Evolutionary conservation across 2,113 vertebrate species (phyloP), one percentile per base, ranked within the genome.

Genomic region (Papio anubis): DNA sequence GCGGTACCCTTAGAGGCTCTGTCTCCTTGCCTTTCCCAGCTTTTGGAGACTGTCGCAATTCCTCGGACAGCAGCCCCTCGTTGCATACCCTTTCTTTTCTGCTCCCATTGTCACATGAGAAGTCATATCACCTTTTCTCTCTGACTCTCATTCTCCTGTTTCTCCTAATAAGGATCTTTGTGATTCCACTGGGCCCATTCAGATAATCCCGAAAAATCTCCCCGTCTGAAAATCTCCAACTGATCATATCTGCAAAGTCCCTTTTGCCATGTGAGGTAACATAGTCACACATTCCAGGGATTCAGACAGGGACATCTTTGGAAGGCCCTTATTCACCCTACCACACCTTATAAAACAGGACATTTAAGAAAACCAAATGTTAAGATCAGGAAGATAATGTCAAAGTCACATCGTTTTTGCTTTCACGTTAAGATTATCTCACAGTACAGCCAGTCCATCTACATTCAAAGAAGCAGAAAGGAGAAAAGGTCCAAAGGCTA

Each of bases 281-380:
- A 48, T 43, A 68, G 76, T 80, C 50, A 59, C 45, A 90, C 9
- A 12, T 80, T 78, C 72, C 83, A 86, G 43, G 38, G 14, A 83
- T 68, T 43, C 86, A n/a, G 27, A 43, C 32, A 61, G 14, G 35
- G 43, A 57, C 38, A 57, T 52, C 59, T 81, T 83, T 82, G n/a
- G n/a, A 73, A 90, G 35, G 38, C 30, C 50, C 52, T 94, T 66
- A 43, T 94, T 80, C 4, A 95, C 13, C 9, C 8, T 16, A 45
- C 6, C 43, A 76, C 3, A 52, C 3, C 32, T 89, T 70, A 35
- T 73, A 90, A 98, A 97, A 94, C 40, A 94, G 92, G 66, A 27
- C 18, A 78, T 66, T 83, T 59, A n/a, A 59, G 0, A 55, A n/a
- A 90, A 91, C 79, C 20, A 68, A 80, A 2, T 3, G 12, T 96